Conservation (phyloP, 2,888 invertebrate genomes). For the Formica aserva region DNA sequence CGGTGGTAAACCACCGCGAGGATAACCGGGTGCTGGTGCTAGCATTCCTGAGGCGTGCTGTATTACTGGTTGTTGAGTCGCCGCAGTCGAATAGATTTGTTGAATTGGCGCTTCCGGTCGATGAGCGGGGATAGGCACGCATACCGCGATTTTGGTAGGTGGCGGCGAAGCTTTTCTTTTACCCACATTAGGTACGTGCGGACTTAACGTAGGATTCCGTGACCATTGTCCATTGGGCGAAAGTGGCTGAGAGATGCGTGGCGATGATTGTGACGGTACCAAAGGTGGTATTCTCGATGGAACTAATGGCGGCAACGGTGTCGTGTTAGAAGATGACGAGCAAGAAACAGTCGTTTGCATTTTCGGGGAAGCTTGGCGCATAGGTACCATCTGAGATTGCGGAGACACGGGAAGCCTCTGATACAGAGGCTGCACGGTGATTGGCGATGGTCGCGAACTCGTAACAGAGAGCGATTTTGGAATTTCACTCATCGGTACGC, state of each 20-base stretch:
- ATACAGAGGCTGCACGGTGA: conserved; percentile 79
- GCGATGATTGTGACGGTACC: conserved; percentile 77
- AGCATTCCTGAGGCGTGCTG: conserved; percentile 84
- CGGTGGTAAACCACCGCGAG: conserved; percentile 83
- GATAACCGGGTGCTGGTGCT: conserved; percentile 82
- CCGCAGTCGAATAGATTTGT: conserved; percentile 83
- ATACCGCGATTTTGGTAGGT: conserved; percentile 81
- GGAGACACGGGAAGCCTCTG: conserved; percentile 82
- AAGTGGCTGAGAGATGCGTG: conserved; percentile 78
- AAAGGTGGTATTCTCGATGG: conserved; percentile 80
- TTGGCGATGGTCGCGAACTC: conserved; percentile 75
- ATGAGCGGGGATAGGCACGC: conserved; percentile 82
- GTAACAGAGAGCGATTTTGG: conserved; percentile 73
- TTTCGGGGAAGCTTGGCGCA: conserved; percentile 80
- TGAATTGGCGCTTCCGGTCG: conserved; percentile 78
- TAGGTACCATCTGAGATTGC: conserved; percentile 81
- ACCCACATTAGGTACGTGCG: conserved; percentile 73
- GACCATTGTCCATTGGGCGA: conserved; percentile 84
- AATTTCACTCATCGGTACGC: conserved; percentile 77
- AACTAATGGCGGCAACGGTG: conserved; percentile 79
- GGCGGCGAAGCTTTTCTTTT: conserved; percentile 74
- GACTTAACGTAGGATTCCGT: conserved; percentile 74
- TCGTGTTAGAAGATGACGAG: conserved; percentile 65
- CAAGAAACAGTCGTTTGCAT: conserved; percentile 73
- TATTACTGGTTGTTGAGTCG: conserved; percentile 84